Conservation (phyloP, 2,797 vertebrate genomes). For the Hylomyscus alleni region DNA sequence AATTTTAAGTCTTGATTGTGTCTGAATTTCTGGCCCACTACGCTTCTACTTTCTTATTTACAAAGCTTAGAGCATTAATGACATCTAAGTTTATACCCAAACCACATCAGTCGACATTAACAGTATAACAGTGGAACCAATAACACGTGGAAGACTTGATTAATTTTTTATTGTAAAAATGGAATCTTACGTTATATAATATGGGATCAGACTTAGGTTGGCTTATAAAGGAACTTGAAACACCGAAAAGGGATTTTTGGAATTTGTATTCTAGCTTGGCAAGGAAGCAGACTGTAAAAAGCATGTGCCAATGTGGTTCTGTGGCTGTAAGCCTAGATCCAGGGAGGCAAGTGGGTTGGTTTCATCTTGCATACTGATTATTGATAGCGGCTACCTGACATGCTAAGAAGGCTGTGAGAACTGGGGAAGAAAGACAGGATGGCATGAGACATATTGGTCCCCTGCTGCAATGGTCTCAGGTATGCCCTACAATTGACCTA, state of each 20-base stretch:
- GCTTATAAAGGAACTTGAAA: constrained; percentile 28
- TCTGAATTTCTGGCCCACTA: constrained; percentile 8
- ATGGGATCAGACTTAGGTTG: not conserved
- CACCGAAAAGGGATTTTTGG: constrained; percentile 20
- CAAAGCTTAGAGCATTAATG: not conserved
- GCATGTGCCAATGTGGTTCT: not conserved
- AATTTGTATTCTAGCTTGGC: constrained; percentile 1
- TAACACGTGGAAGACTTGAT: not conserved
- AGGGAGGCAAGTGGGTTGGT: constrained; percentile 14
- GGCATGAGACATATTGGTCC: not conserved
- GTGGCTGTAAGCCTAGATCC: not conserved
- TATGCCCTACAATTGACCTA: not conserved
- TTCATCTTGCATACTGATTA: no score
- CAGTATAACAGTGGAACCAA: constrained; percentile 7
- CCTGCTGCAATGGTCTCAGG: no score
- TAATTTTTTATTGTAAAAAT: not conserved
- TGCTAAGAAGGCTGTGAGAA: not conserved
- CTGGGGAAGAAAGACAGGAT: not conserved
- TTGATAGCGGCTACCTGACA: not conserved
- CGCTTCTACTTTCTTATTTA: constrained; percentile 25
- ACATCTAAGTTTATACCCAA: not conserved
- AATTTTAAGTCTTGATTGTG: not conserved
- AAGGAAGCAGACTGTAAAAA: constrained; percentile 37
- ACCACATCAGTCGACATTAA: constrained; percentile 9
- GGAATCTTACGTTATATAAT: not conserved